Evolutionary conservation across 2,888 invertebrate genomes (phyloP).

Genomic region (Ferdinandea cuprea): DNA sequence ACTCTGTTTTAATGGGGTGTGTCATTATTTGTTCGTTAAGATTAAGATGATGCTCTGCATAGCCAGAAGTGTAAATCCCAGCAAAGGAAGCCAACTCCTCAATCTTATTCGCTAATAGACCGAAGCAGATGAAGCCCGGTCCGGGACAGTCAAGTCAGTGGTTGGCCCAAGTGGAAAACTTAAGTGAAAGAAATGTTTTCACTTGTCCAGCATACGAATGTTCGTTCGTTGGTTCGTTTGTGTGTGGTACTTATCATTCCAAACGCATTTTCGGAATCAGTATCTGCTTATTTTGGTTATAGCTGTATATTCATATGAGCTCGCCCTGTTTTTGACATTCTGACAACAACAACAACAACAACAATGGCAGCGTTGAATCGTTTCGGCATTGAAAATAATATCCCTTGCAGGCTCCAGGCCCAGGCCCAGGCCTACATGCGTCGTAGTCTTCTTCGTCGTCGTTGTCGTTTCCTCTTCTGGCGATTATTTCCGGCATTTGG

Average conservation of each 20-base stretch:
- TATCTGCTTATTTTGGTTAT: conserved; percentile 39
- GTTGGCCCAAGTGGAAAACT: background rate
- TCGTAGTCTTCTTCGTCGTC: conserved; percentile 6
- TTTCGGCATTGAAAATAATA: conserved; percentile 44
- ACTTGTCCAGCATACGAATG: conserved; percentile 17
- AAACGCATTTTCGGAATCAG: conserved; percentile 65
- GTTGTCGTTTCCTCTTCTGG: conserved; percentile 59
- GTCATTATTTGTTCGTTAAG: conserved; percentile 74
- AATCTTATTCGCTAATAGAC: conserved; percentile 42
- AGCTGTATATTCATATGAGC: conserved; percentile 14
- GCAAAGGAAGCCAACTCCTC: conserved; percentile 12
- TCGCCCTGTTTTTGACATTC: conserved; percentile 22
- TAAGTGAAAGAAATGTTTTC: conserved; percentile 42
- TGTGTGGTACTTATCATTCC: conserved; percentile 57
- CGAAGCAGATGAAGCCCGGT: background rate
- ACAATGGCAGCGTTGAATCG: conserved; percentile 65
- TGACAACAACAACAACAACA: conserved; percentile 41
- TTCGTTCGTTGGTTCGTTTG: background rate
- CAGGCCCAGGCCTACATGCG: background rate
- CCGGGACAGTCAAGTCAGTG: background rate
- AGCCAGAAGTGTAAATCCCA: conserved; percentile 15
- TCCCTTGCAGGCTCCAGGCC: conserved; percentile 19
- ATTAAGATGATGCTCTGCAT: conserved; percentile 40
- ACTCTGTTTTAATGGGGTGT: conserved; percentile 63
- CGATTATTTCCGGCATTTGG: conserved; percentile 74